Percentiles rank a stretch among this genome's conserved stretches.
phyloP scores from a whole-genome alignment of 2,113 vertebrate species.

The Nothobranchius kuhntae region DNA sequence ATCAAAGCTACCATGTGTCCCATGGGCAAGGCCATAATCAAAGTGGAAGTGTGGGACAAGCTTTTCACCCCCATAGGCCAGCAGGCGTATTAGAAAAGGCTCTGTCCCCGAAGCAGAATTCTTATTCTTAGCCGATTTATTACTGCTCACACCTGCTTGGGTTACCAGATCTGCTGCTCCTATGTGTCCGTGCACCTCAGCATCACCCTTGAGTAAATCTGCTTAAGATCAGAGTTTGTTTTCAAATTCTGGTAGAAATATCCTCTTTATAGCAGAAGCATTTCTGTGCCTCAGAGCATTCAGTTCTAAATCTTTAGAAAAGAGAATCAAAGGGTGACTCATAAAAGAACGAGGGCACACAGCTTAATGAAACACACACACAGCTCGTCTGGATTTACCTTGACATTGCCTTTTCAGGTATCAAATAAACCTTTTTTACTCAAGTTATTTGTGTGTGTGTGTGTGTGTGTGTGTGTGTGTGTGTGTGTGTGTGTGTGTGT shows the following conservation, averaged over 20 bases:
- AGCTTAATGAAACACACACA: constrained; percentile 54
- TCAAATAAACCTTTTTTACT: constrained; percentile 56
- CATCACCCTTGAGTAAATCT: constrained; percentile 59
- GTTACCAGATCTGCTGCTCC: too few species aligned
- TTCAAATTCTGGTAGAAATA: constrained; percentile 64
- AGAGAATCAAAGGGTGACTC: constrained; percentile 69
- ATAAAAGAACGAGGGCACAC: constrained; percentile 49
- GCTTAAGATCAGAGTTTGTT: constrained; percentile 68
- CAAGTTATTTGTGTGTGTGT: constrained; percentile 40
- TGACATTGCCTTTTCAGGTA: constrained; percentile 57
- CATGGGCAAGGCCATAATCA: constrained; percentile 68
- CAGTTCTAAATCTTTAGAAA: constrained; percentile 68
- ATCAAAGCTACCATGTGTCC: constrained; percentile 74
- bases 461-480: constrained; percentile 41
- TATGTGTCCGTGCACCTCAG: constrained; percentile 39
- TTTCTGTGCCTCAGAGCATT: constrained; percentile 57
- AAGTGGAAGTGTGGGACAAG: constrained; percentile 79
- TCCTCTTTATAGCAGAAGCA: constrained; percentile 26
- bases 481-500: constrained; percentile 18
- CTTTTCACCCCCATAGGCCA: constrained; percentile 53
- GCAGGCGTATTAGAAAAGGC: constrained; percentile 21
- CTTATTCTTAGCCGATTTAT: constrained; percentile 38
- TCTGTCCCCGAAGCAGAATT: neutral
- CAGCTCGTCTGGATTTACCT: constrained; percentile 58
- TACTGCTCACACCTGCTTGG: constrained; percentile 27